Conservation (phyloP, 2,888 invertebrate genomes). For the Cryptus viduatorius region DNA sequence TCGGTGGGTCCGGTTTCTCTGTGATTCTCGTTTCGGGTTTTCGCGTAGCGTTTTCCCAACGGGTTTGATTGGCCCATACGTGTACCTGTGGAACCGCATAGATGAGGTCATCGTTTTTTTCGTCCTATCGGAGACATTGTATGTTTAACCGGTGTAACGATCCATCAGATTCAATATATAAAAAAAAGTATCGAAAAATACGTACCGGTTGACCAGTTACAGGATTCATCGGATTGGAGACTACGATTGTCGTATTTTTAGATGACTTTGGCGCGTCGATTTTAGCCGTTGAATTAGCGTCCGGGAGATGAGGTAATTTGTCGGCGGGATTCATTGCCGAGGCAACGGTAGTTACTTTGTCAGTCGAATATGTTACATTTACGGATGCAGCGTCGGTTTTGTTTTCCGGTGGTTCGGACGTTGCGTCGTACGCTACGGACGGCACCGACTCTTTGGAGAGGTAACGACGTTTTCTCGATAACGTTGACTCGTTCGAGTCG, state of each 20-base stretch:
- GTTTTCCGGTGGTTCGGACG: slow-evolving; percentile 57
- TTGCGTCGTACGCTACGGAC: slow-evolving; percentile 25
- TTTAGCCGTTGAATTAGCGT: slow-evolving; percentile 49
- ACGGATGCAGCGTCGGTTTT: slow-evolving; percentile 63
- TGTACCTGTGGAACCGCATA: slow-evolving; percentile 34
- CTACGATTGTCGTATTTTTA: slow-evolving; percentile 63
- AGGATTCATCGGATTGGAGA: slow-evolving; percentile 74
- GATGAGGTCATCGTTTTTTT: not conserved
- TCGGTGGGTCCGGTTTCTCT: not conserved
- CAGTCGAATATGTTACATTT: slow-evolving; percentile 75
- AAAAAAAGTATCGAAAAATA: slow-evolving; percentile 25
- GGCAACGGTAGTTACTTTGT: slow-evolving; percentile 59
- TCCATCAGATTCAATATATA: not conserved
- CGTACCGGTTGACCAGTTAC: slow-evolving; percentile 60
- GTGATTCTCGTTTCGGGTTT: slow-evolving; percentile 18
- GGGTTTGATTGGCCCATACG: slow-evolving; percentile 76
- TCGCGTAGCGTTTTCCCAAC: slow-evolving; percentile 73
- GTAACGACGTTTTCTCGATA: not conserved
- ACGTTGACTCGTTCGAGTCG: too few relatives aligned
- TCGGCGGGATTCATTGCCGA: slow-evolving; percentile 38
- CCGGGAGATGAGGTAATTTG: slow-evolving; percentile 47
- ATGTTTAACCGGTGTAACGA: too few relatives aligned
- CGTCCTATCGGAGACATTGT: not conserved
- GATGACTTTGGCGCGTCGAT: slow-evolving; percentile 17
- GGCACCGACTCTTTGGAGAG: slow-evolving; percentile 22